Base-by-base conservation (phyloP, 1,140 invertebrate genomes). In the Tenebrio molitor region DNA sequence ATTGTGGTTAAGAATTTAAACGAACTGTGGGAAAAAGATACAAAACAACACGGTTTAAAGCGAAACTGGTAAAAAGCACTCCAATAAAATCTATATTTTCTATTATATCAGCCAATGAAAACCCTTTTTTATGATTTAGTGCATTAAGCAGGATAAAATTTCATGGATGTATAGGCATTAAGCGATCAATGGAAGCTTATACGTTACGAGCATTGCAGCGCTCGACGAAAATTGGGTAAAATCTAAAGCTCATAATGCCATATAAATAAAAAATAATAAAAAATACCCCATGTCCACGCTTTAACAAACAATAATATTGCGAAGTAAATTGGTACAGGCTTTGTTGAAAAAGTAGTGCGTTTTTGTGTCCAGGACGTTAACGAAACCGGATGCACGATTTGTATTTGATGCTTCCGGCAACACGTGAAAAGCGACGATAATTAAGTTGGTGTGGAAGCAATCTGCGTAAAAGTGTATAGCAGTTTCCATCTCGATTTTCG, bases 361-460 rank as follows among this genome's bases (percentile, higher is more conserved):
- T n/a, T n/a, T n/a, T n/a, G n/a, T n/a, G n/a, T n/a, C n/a, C n/a
- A n/a, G n/a, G n/a, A n/a, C n/a, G n/a, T n/a, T n/a, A n/a, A n/a
- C n/a, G 44, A 16, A 50, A 17, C 21, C 10, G 44, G 15, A 29
- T 50, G 44, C 44, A 50, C 16, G n/a, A 17, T n/a, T n/a, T 50
- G 44, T 21, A 50, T 50, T 50, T 50, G 17, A 19, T 50, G 16
- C 16, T 50, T 50, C 10, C 16, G 2, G 44, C 21, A 17, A 50
- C 16, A 19, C 21, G 17, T 50, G 17, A 50, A 50, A 21, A 21
- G 44, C 3, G 25, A 29, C 3, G 19, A 58, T 29, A 58, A 58
- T 58, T 58, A 58, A 58, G 50, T 58, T 29, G 50, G 8, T 58
- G 10, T 58, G 1, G 23, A n/a, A 58, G 23, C 50, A 29, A 29